Conservation (phyloP, 2,797 vertebrate species). For the Darevskia nairensis region DNA sequence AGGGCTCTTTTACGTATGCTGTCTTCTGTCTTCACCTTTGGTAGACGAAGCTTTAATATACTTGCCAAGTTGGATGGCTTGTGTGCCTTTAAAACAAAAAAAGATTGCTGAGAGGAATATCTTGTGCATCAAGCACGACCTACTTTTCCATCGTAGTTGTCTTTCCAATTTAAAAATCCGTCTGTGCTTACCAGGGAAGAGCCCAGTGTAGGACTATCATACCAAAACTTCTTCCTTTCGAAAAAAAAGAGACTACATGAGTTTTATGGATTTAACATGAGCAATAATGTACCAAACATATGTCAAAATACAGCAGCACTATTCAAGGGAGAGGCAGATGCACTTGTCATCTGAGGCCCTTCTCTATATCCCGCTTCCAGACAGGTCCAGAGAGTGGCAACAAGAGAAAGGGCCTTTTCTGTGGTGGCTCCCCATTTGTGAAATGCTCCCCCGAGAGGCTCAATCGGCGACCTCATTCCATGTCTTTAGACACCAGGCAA, state of each 20-base stretch:
- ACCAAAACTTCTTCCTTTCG: constrained; percentile 86
- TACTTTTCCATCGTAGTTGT: not conserved
- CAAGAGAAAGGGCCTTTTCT: no score
- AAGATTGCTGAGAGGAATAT: not conserved
- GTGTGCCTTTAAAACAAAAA: constrained; percentile 58
- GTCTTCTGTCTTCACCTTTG: constrained; percentile 76
- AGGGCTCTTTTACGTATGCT: constrained; percentile 75
- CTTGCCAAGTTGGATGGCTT: constrained; percentile 54
- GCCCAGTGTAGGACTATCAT: constrained; percentile 75
- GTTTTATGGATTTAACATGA: not conserved
- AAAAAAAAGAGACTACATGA: constrained; percentile 45
- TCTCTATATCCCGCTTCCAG: no score
- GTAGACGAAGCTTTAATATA: constrained; percentile 53
- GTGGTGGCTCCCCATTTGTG: no score
- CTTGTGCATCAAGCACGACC: not conserved
- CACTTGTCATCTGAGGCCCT: no score
- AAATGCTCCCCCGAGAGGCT: no score
- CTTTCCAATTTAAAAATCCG: rapidly evolving
- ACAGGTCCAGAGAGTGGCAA: no score
- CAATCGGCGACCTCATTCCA: no score
- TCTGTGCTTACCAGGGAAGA: constrained; percentile 72
- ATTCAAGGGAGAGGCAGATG: not conserved
- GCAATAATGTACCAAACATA: not conserved
- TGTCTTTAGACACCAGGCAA: no score
- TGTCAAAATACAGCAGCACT: not conserved